These are phyloP conservation scores for Brachymystax lenok DNA, from an alignment of 2,797 vertebrate species.

Conservation along the genomic window DNA sequence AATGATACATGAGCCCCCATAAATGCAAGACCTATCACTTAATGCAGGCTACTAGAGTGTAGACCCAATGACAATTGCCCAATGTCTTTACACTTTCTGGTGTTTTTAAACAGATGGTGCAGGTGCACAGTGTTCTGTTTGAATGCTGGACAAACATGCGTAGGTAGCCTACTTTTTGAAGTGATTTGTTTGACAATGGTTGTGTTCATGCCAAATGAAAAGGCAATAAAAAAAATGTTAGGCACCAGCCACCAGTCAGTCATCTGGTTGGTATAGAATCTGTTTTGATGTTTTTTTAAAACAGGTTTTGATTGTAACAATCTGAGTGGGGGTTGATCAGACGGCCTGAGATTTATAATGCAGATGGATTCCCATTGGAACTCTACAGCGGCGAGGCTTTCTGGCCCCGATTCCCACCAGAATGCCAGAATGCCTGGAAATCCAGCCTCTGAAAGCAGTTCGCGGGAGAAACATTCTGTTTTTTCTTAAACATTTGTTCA, in stretches of 20 bases:
- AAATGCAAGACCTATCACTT: too few relatives aligned
- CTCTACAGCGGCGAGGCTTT: slow-evolving; percentile 33
- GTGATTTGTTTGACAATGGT: slow-evolving; percentile 8
- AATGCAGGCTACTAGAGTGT: too few relatives aligned
- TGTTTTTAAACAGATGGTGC: too few relatives aligned
- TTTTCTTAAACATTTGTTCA: slow-evolving; percentile 66
- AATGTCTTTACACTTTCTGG: too few relatives aligned
- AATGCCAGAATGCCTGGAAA: slow-evolving; percentile 30
- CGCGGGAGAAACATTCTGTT: slow-evolving; percentile 49
- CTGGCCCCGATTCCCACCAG: slow-evolving; percentile 69
- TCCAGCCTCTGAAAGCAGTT: slow-evolving; percentile 24
- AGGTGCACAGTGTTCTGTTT: too few relatives aligned
- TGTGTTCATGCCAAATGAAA: slow-evolving; percentile 37
- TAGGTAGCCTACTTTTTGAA: too few relatives aligned
- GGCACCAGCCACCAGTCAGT: slow-evolving; percentile 30
- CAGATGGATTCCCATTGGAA: slow-evolving; percentile 56
- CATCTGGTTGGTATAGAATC: slow-evolving; percentile 46
- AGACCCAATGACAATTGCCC: too few relatives aligned
- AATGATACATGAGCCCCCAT: too few relatives aligned
- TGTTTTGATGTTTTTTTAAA: slow-evolving; percentile 53
- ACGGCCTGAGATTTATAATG: slow-evolving; percentile 69
- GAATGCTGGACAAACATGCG: too few relatives aligned
- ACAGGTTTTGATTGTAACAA: slow-evolving; percentile 64
- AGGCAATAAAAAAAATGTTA: slow-evolving; percentile 37
- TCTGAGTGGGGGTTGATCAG: slow-evolving; percentile 49